Conservation (phyloP, 2,797 vertebrate genomes). For the Acanthurus leucopareius region DNA sequence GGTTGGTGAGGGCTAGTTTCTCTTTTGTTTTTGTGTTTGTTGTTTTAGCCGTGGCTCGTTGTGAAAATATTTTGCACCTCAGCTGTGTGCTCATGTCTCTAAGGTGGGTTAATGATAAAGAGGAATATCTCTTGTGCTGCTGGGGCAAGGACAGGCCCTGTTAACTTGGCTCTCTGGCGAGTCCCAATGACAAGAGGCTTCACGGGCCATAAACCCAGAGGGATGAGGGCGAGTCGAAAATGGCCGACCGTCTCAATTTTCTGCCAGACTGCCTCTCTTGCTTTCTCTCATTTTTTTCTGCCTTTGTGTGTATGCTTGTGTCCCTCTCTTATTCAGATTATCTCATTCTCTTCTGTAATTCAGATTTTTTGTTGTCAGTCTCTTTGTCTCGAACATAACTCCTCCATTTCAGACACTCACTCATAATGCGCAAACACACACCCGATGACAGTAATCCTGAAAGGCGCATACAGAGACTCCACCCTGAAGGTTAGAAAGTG, state of each 20-base stretch:
- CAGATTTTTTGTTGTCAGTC: constrained; percentile 33
- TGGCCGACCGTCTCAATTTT: constrained; percentile 86
- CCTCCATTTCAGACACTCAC: not conserved
- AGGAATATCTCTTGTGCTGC: constrained; percentile 68
- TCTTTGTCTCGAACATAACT: not conserved
- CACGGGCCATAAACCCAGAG: constrained; percentile 85
- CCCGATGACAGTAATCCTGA: constrained; percentile 30
- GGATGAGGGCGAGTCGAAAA: constrained; percentile 82
- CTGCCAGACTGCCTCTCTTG: constrained; percentile 80
- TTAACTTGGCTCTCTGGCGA: constrained; percentile 83
- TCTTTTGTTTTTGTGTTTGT: constrained; percentile 13
- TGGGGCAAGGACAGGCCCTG: constrained; percentile 79
- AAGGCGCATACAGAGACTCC: constrained; percentile 41
- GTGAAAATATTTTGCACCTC: constrained; percentile 36
- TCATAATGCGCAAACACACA: not conserved
- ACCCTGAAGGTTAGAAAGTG: constrained; percentile 52
- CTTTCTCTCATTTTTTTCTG: constrained; percentile 57
- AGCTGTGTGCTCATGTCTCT: constrained; percentile 56
- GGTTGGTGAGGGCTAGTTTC: constrained; percentile 18
- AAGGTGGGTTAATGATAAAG: constrained; percentile 75
- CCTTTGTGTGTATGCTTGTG: constrained; percentile 22
- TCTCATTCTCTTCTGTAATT: constrained; percentile 41
- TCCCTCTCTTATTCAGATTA: constrained; percentile 51
- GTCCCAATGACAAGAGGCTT: constrained; percentile 85
- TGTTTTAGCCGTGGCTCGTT: constrained; percentile 12